These are phyloP conservation scores for Pangasius larnaudii DNA, from an alignment of 2,797 vertebrate species.

Conservation along the genomic window DNA sequence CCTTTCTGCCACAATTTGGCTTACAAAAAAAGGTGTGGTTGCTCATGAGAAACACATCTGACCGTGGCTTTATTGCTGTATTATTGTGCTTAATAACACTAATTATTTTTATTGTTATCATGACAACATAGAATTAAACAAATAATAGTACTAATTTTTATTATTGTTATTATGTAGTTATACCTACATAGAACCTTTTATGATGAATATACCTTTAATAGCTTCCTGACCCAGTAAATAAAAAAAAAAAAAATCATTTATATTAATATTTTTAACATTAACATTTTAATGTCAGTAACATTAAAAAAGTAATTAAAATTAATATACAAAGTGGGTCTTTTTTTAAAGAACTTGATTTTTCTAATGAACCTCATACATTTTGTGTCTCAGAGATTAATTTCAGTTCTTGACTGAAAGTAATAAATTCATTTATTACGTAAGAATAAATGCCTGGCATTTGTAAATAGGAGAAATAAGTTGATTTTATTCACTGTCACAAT, in stretches of 20 bases:
- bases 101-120: conserved; percentile 3
- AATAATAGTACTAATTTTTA: neutral
- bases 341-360: neutral
- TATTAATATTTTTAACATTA: neutral
- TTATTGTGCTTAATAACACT: neutral
- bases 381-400: neutral
- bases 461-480: neutral
- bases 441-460: neutral
- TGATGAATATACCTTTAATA: neutral
- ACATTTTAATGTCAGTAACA: neutral
- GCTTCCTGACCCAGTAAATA: neutral
- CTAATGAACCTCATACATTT: neutral
- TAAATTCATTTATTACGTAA: neutral
- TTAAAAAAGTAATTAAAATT: too few relatives aligned
- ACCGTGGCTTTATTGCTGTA: neutral
- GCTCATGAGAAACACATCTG: neutral
- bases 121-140: neutral
- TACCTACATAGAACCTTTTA: neutral
- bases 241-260: neutral
- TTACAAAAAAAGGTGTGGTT: neutral
- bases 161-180: neutral
- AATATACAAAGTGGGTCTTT: too few relatives aligned
- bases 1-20: neutral
- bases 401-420: neutral
- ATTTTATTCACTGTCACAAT: neutral